Percentiles rank a stretch among this genome's conserved stretches.
Conservation (phyloP, 2,888 invertebrate species). For the Eupithecia dodoneata region DNA sequence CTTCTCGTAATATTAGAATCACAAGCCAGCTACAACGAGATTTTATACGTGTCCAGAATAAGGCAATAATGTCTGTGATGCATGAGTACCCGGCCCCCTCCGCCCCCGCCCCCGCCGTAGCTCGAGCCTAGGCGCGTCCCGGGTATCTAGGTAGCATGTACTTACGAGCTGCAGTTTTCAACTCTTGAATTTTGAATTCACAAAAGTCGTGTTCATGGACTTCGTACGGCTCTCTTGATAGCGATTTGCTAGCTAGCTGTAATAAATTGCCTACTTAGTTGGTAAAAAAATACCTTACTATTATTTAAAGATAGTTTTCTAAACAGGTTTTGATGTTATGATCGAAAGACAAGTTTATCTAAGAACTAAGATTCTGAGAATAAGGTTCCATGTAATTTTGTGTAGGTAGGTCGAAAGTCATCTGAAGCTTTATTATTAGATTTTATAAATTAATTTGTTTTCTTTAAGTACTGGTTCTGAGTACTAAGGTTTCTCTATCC, state of each 20-base stretch:
- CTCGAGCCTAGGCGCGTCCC: conserved; percentile 33
- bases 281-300: background rate
- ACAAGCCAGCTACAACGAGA: conserved; percentile 13
- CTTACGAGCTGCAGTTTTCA: conserved; percentile 12
- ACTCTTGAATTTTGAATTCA: conserved; percentile 9
- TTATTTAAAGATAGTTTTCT: background rate
- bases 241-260: background rate
- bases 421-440: too few species aligned
- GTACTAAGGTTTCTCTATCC: conserved; percentile 5
- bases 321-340: background rate
- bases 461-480: background rate
- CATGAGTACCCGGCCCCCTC: conserved; percentile 51
- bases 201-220: background rate
- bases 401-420: too few species aligned
- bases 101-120: conserved; percentile 24
- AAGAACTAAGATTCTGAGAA: background rate
- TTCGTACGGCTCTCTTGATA: background rate
- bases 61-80: conserved; percentile 48
- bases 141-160: conserved; percentile 35
- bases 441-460: background rate
- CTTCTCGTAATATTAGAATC: background rate
- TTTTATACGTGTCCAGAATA: conserved; percentile 28
- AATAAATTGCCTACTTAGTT: background rate
- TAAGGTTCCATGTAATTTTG: background rate
- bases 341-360: background rate